Conservation (phyloP, 2,888 invertebrate genomes). For the Abrostola tripartita region DNA sequence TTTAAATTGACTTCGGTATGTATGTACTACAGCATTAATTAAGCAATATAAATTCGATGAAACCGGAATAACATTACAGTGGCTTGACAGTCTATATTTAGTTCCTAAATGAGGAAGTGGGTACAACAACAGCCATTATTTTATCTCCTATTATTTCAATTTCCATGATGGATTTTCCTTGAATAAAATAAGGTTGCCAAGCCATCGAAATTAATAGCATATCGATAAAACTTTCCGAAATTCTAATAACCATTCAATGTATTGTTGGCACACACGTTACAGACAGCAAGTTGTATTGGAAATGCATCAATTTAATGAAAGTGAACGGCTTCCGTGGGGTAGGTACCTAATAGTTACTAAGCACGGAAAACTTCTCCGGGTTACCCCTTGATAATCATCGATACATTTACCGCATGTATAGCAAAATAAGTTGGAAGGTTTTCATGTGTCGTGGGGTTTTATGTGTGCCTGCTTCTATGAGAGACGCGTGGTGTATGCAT, state of each 20-base stretch:
- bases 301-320: slow-evolving; percentile 59
- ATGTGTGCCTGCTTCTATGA: neutral
- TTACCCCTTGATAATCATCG: slow-evolving; percentile 46
- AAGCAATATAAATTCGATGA: neutral
- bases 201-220: slow-evolving; percentile 9
- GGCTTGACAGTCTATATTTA: neutral
- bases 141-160: neutral
- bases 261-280: slow-evolving; percentile 42
- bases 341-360: slow-evolving; percentile 52
- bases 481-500: no score
- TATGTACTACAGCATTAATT: neutral
- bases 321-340: slow-evolving; percentile 34
- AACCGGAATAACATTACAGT: slow-evolving; percentile 1
- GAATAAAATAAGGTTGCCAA: neutral
- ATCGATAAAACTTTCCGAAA: slow-evolving; percentile 41
- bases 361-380: slow-evolving; percentile 47
- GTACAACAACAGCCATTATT: neutral
- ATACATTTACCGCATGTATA: slow-evolving; percentile 37
- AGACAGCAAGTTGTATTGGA: slow-evolving; percentile 47
- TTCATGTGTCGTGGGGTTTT: neutral
- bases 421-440: slow-evolving; percentile 5
- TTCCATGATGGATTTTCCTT: neutral
- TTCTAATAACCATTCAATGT: slow-evolving; percentile 43
- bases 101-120: neutral
- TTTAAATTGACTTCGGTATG: slow-evolving; percentile 6